Evolutionary conservation across 2,888 invertebrate genomes (phyloP).

Genomic region (Caenorhabditis sp.): DNA sequence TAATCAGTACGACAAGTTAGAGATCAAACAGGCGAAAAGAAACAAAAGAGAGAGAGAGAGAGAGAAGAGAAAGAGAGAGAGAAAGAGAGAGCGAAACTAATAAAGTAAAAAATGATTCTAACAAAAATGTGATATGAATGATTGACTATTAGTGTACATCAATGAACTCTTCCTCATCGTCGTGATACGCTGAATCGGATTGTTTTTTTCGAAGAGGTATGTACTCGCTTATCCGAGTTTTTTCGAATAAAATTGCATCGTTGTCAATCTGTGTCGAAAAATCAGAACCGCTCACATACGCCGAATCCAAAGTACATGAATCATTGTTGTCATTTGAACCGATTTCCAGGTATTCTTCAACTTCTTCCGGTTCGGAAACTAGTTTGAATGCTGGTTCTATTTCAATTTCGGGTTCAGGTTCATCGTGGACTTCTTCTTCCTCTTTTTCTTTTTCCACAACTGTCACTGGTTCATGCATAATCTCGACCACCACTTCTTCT

Average conservation of each 20-base stretch:
- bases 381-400: neutral
- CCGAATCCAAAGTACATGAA: constrained; percentile 30
- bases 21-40: neutral
- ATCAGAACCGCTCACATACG: constrained; percentile 33
- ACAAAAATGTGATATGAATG: neutral
- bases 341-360: constrained; percentile 9
- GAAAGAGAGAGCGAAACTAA: constrained; percentile 1
- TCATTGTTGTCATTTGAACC: constrained; percentile 18
- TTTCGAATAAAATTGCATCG: constrained; percentile 15
- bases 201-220: neutral
- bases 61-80: neutral
- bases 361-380: constrained; percentile 1
- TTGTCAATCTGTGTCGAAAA: constrained; percentile 21
- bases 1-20: neutral
- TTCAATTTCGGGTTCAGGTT: neutral
- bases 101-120: constrained; percentile 2
- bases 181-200: constrained; percentile 29
- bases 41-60: neutral
- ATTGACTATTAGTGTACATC: constrained; percentile 23
- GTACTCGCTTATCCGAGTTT: constrained; percentile 17
- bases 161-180: constrained; percentile 33
- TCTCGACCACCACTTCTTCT: too few relatives aligned
- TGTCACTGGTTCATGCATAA: neutral
- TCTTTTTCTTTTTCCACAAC: constrained; percentile 1
- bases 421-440: constrained; percentile 9